Conservation (phyloP, 2,113 vertebrate genomes). For the Pongo abelii region DNA sequence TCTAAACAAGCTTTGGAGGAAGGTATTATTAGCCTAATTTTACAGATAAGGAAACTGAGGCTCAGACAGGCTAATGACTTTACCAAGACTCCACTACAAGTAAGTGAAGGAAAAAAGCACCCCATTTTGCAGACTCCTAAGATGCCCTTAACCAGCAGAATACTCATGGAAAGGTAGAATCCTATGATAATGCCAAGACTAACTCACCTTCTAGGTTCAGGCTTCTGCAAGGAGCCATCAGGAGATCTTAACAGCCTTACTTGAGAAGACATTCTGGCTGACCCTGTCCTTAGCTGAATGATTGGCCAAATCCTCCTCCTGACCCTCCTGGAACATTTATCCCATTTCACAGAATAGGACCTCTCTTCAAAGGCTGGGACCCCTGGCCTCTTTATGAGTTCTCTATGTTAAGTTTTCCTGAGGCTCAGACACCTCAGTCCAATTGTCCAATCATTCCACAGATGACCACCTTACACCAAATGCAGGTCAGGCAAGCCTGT, state of each 20-base stretch:
- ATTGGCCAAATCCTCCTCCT: neutral
- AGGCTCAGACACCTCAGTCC: neutral
- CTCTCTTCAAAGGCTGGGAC: neutral
- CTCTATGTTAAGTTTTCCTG: neutral
- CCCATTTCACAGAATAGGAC: neutral
- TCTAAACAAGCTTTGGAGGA: neutral
- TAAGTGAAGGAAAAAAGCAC: neutral
- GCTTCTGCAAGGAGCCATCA: neutral
- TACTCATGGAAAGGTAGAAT: neutral
- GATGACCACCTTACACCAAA: neutral
- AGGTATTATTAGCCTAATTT: neutral
- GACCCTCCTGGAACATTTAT: neutral
- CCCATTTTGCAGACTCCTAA: neutral
- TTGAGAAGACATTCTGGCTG: neutral
- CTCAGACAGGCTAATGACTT: constrained; percentile 12
- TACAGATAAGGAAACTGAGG: constrained; percentile 28
- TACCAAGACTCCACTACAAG: neutral
- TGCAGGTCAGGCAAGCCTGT: neutral
- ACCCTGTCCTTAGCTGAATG: neutral
- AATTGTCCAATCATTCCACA: neutral
- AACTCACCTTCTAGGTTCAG: neutral
- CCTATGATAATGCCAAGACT: neutral
- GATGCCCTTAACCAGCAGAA: neutral
- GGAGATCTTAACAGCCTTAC: neutral
- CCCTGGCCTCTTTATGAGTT: neutral